Evolutionary conservation across 2,797 vertebrate species (phyloP), one percentile per base, ranked within the genome.

Genomic region (Coilia nasus): DNA sequence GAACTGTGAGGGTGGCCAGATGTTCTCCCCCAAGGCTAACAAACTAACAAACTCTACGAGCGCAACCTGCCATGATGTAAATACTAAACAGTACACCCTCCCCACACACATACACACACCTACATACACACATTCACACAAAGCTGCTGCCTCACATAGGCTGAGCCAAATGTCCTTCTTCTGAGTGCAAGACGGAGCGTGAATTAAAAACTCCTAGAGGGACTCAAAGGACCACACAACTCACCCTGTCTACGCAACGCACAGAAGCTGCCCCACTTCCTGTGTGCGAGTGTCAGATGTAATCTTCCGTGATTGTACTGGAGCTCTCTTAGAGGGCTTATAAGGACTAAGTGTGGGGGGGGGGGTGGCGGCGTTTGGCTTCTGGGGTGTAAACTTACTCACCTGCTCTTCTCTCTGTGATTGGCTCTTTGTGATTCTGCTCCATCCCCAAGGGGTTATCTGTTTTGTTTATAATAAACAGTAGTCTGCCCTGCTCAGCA

Each of bases 381-480:
- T 35, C 31, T 35, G 25, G 67, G 67, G 14, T 71, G 67, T 15
- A 75, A 35, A 7, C 11, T 75, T 41, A 31, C 15, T 71, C 28
- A 35, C 67, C 28, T 35, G 28, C 31, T 44, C 19, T 21, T 4
- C 19, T 9, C 6, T 78, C 31, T 78, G 14, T 17, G 67, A 75
- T 75, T 19, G 41, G 31, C 71, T 41, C 6, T 11, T n/a, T 44
- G 31, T 78, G 35, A 21, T 21, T 78, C 35, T 41, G 71, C 64
- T 35, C 25, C 35, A 78, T 17, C 31, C 31, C 19, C 71, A 78
- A 44, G 71, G 71, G 71, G 71, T 78, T 17, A 9, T 78, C 41
- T 78, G 31, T 6, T 78, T n/a, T 78, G 35, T 78, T 78, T 44
- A 44, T 78, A 78, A 78, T 78, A 78, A 78, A 78, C 35, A 19